Evolutionary conservation across 2,888 invertebrate genomes (phyloP).

Genomic region (Acronicta alni): DNA sequence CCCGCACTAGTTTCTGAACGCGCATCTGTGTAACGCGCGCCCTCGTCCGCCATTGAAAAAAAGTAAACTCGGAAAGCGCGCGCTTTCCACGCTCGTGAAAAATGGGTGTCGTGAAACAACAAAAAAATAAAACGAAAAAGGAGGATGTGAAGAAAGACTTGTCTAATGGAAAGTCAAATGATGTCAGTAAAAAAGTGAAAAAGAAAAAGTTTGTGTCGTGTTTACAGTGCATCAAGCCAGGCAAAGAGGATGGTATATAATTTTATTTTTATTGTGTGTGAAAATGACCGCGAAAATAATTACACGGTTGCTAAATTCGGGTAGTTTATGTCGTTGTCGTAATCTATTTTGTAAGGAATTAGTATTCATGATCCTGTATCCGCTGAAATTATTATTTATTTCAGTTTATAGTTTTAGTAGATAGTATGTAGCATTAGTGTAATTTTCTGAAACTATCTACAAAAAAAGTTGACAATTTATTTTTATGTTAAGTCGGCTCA

Average conservation of each 20-base stretch:
- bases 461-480: no score
- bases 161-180: conserved; percentile 77
- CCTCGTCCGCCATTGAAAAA: conserved; percentile 63
- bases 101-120: conserved; percentile 86
- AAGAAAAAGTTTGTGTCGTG: conserved; percentile 87
- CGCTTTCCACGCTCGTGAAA: conserved; percentile 67
- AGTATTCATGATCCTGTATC: conserved; percentile 31
- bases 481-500: no score
- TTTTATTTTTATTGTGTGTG: conserved; percentile 33
- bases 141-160: conserved; percentile 67
- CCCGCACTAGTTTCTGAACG: conserved; percentile 86
- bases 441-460: background rate
- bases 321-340: conserved; percentile 18
- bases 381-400: conserved; percentile 11
- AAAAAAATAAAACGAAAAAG: conserved; percentile 77
- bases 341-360: conserved; percentile 35
- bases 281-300: conserved; percentile 25
- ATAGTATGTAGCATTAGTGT: background rate
- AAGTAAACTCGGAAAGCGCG: conserved; percentile 57
- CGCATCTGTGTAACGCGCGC: conserved; percentile 79
- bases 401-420: no score
- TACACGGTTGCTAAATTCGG: conserved; percentile 30
- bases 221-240: conserved; percentile 87
- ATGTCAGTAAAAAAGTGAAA: conserved; percentile 82
- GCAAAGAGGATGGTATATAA: conserved; percentile 80